phyloP scores from a whole-genome alignment of 2,113 vertebrate genomes.

The Passerina amoena region DNA sequence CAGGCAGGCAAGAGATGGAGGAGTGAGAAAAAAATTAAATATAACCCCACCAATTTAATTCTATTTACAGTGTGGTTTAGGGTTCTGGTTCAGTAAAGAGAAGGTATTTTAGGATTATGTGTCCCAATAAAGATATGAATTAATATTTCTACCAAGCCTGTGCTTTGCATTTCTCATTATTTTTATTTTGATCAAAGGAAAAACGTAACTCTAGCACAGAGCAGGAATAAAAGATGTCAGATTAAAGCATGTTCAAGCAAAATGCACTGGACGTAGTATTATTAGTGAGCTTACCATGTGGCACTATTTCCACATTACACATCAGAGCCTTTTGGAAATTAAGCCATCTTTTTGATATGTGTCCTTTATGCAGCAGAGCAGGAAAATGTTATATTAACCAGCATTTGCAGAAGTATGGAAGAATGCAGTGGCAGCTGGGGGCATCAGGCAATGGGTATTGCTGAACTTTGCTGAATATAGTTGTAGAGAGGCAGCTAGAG shows the following conservation, averaged over 20 bases:
- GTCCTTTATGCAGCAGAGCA: background rate
- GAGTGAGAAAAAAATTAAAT: background rate
- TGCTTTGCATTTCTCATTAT: background rate
- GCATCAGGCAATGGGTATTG: background rate
- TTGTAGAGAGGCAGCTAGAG: background rate
- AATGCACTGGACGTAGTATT: background rate
- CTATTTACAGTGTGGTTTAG: background rate
- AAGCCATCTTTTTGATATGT: slow-evolving; percentile 2
- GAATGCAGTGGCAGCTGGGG: background rate
- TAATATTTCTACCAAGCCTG: background rate
- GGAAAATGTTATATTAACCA: background rate
- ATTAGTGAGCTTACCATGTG: background rate
- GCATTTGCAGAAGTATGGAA: background rate
- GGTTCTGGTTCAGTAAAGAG: background rate
- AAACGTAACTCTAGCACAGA: background rate
- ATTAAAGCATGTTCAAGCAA: background rate
- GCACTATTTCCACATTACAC: background rate
- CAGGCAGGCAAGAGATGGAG: background rate
- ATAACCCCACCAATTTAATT: background rate
- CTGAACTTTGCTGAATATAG: background rate
- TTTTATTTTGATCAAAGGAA: slow-evolving; percentile 22
- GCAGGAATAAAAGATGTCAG: background rate
- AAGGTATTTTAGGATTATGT: background rate
- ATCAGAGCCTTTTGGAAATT: slow-evolving; percentile 18
- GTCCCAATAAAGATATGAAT: background rate